Evolutionary conservation across 2,888 invertebrate genomes (phyloP), one percentile per base, ranked within the genome.

Genomic region (Pterostichus madidus): DNA sequence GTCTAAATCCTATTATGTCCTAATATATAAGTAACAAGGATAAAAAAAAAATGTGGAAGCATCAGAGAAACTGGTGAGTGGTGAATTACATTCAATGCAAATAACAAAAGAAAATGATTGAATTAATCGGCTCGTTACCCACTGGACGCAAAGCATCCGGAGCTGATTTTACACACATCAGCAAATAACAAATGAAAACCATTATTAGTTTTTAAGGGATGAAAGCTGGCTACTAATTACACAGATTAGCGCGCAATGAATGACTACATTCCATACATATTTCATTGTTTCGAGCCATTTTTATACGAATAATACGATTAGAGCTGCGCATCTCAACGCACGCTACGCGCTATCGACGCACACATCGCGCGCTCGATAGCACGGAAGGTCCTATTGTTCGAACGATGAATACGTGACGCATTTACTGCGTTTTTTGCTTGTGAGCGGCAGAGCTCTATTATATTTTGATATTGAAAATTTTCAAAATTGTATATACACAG

Each of bases 401-500:
- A 32, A 68, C 13, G 39, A 17, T 35, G 49, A 68, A 68, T 68
- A 15, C 52, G 49, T 68, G n/a, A 68, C 13, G 61, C 61, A 13
- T 59, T 61, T 64, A 35, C 13, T 64, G 64, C 71, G 46, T 71
- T 44, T 44, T 71, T 71, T 71, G 32, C 35, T 24, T 39, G 39
- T 39, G 6, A 6, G 5, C 39, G 5, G 7, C 39, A 8, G 8
- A 11, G 32, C 56, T 56, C 59, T 59, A 59, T 59, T 64, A 35
- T 64, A 32, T 31, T 64, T 64, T 31, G 64, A 64, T 64, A 64
- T 64, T 35, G 64, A 64, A 64, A 24, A 64, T 64, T 64, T 32
- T 64, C 32, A 11, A 17, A 64, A 64, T 35, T 32, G 61, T 24
- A 64, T 35, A 8, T 32, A 11, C 8, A 88, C 90, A 84, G 89